phyloP scores from a whole-genome alignment of 2,888 invertebrate genomes.

The Anoncus sp. region DNA sequence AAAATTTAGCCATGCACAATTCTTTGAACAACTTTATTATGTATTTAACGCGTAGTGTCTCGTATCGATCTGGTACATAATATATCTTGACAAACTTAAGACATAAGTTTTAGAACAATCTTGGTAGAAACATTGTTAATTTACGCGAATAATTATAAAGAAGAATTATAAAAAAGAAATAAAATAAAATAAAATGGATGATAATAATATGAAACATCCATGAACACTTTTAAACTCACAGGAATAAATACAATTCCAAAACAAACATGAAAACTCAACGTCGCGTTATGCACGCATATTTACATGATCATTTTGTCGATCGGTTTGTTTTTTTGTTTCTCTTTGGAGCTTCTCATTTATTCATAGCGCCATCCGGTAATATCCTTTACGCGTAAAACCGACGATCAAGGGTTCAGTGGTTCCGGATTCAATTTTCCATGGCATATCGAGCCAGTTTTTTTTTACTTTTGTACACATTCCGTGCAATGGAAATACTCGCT shows the following conservation, averaged over 20 bases:
- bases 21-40: conserved; percentile 48
- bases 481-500: no score
- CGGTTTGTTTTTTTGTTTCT: neutral
- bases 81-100: neutral
- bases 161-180: neutral
- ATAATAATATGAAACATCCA: neutral
- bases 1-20: neutral
- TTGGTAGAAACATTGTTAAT: conserved; percentile 35
- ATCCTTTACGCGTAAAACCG: conserved; percentile 65
- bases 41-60: conserved; percentile 21
- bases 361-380: conserved; percentile 73
- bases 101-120: conserved; percentile 18
- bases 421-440: no score
- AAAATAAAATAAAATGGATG: neutral
- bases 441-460: no score
- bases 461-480: no score
- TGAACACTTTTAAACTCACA: neutral
- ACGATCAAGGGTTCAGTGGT: conserved; percentile 61
- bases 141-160: neutral
- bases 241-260: conserved; percentile 12
- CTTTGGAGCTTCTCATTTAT: conserved; percentile 57
- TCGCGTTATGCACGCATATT: conserved; percentile 33
- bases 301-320: conserved; percentile 7
- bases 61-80: conserved; percentile 22
- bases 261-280: conserved; percentile 9